A percentile compares a stretch with the other conserved stretches of the same genome.
These are phyloP conservation scores for Rhaphigaster nebulosa DNA, from an alignment of 2,888 invertebrate genomes.

Conservation along the genomic window DNA sequence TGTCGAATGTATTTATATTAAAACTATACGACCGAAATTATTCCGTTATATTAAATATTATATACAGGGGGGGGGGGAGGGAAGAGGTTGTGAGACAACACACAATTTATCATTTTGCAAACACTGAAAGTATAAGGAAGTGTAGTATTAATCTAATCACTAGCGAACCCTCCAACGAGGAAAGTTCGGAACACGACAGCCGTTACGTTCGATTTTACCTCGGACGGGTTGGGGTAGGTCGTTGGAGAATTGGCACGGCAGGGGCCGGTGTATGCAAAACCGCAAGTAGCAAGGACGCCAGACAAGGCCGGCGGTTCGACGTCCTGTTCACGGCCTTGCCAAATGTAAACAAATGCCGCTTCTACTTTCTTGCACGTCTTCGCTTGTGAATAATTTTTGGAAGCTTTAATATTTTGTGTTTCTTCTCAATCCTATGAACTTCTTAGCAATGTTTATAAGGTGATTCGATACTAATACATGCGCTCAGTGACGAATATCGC, in stretches of 20 bases:
- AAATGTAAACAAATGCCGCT: conserved; percentile 9
- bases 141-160: background rate
- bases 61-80: background rate
- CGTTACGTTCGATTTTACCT: background rate
- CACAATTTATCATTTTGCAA: background rate
- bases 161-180: background rate
- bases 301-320: background rate
- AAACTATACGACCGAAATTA: no score
- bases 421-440: background rate
- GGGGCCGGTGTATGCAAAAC: conserved; percentile 50
- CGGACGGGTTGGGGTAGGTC: conserved; percentile 4
- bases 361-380: background rate
- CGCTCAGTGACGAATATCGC: background rate
- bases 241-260: conserved; percentile 25
- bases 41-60: no score
- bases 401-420: background rate
- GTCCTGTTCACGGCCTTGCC: conserved; percentile 2
- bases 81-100: background rate
- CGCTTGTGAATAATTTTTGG: background rate
- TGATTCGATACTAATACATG: background rate
- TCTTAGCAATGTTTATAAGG: background rate
- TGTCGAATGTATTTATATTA: no score
- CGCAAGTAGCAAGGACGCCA: conserved; percentile 46
- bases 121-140: background rate
- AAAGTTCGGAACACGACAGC: background rate